Evolutionary conservation across 2,888 invertebrate species (phyloP).

Genomic region (Diarsia rubi): DNA sequence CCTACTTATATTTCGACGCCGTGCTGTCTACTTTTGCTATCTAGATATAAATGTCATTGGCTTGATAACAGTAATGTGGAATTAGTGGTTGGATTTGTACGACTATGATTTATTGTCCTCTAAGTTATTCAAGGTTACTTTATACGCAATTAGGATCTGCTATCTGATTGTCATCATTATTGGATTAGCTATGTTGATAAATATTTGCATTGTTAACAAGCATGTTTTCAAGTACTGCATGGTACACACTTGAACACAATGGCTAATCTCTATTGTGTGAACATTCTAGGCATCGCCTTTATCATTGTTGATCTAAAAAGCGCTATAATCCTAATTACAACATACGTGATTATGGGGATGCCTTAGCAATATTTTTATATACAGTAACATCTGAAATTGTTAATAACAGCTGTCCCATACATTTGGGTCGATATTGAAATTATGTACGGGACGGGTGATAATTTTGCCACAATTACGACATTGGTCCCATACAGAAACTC

Average conservation of each 20-base stretch:
- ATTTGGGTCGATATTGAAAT: no score
- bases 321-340: not conserved
- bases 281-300: not conserved
- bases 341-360: not conserved
- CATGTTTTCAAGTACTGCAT: constrained; percentile 3
- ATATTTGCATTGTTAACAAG: constrained; percentile 18
- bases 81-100: constrained; percentile 30
- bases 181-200: constrained; percentile 29
- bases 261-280: constrained; percentile 5
- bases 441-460: no score
- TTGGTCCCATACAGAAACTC: no score
- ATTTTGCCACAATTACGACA: no score
- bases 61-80: constrained; percentile 22
- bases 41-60: constrained; percentile 25
- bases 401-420: no score
- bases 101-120: constrained; percentile 28
- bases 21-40: constrained; percentile 36
- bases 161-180: constrained; percentile 33
- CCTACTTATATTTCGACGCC: constrained; percentile 37
- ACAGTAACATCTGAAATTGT: no score
- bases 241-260: constrained; percentile 3
- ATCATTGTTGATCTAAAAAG: not conserved
- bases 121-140: constrained; percentile 41
- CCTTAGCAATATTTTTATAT: no score
- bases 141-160: constrained; percentile 18